Conservation (phyloP, 1,140 invertebrate species). For the Temnothorax curvispinosus region DNA sequence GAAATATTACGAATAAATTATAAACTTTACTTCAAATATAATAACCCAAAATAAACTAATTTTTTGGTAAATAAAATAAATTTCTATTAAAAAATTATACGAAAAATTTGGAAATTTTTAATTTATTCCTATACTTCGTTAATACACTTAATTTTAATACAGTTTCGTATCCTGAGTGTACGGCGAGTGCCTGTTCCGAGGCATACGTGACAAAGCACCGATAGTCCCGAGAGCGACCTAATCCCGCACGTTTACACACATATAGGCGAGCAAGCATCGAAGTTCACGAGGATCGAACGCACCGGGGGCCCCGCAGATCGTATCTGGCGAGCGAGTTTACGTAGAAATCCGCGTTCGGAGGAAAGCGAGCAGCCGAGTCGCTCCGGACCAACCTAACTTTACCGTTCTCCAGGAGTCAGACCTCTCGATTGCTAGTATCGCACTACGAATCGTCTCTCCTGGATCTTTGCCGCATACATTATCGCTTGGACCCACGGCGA, state of each 20-base stretch:
- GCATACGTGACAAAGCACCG: constrained; percentile 14
- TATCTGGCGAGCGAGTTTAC: constrained; percentile 83
- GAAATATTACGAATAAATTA: neutral
- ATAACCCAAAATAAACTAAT: neutral
- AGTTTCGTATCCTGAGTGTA: neutral
- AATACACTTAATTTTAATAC: neutral
- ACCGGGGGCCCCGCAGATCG: constrained; percentile 75
- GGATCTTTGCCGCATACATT: constrained; percentile 83
- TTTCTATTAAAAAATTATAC: neutral
- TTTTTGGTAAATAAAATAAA: neutral
- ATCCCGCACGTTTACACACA: constrained; percentile 66
- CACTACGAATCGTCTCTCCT: constrained; percentile 84
- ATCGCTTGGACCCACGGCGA: constrained; percentile 68
- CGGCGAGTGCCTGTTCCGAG: neutral
- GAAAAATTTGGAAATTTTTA: neutral
- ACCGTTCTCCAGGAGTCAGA: constrained; percentile 66
- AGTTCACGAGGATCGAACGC: constrained; percentile 78
- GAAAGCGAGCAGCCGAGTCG: constrained; percentile 56
- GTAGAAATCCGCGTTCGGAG: constrained; percentile 81
- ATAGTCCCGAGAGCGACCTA: constrained; percentile 73
- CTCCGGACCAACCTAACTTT: constrained; percentile 73
- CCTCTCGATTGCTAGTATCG: constrained; percentile 82
- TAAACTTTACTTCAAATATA: neutral
- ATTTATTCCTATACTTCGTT: neutral
- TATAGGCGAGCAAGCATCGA: constrained; percentile 72